Base-by-base conservation (phyloP, 2,888 invertebrate species). In the Thera obeliscata region DNA sequence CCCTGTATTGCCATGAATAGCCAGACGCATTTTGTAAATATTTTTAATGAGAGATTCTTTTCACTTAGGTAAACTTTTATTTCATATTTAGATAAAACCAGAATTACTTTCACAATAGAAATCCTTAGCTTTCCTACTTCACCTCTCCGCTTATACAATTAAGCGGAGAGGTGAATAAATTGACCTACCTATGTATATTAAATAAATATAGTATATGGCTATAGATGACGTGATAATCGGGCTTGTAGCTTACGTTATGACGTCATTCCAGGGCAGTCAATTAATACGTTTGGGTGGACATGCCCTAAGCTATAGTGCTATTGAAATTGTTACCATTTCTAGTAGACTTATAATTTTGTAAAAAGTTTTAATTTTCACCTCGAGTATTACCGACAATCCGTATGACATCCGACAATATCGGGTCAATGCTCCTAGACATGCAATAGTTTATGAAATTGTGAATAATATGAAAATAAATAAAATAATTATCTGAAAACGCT, bases 371-470 rank as follows among this genome's bases (percentile, higher is more conserved):
- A 4, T 59, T 55, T 43, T 49, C 22, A 52, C 22, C 52, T 33
- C 41, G 41, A 61, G 61, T 66, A 61, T 66, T 66, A 61, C 46
- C 41, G 56, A 22, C 12, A 35, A 48, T 57, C 38, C 36, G 6
- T 46, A 11, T 48, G 8, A 35, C 36, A 43, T 22, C 22, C 22
- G 22, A 22, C 1, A 46, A 49, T 33, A 36, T 49, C 50, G 55
- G 43, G 22, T 49, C 35, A 52, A 61, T 66, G 66, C 66, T 68
- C 61, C 62, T 69, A 76, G 78, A 75, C 71, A 76, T 72, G 75
- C 38, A 66, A 70, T 82, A 80, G 82, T 81, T 78, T 78, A 82
- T 79, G 80, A 82, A 83, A 79, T 76, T 83, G 82, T 82, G 82
- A 76, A 79, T 82, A 84, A 81, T 77, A 72, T 81, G 75, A 79